phyloP scores from a whole-genome alignment of 2,113 vertebrate genomes.

The Illadopsis cleaveri region DNA sequence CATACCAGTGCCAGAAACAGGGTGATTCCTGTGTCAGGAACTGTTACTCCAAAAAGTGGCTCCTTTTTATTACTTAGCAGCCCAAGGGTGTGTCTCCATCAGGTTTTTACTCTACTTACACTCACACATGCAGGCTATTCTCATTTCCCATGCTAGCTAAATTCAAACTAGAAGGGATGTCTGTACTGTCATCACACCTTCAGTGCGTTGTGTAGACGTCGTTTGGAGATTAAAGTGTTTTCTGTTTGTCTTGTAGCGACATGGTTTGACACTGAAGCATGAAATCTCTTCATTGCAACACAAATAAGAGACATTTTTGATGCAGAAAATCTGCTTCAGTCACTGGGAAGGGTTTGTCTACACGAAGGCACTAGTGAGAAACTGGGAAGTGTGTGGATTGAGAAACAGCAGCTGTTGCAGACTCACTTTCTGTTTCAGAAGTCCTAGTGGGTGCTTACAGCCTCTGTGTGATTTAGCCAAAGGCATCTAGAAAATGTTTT shows the following conservation, averaged over 20 bases:
- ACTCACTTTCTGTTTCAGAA: background rate
- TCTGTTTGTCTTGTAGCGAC: constrained; percentile 4
- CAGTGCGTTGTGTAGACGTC: background rate
- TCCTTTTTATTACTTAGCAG: background rate
- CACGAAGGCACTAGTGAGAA: fast-evolving
- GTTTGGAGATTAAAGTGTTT: constrained; percentile 29
- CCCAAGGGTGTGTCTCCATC: background rate
- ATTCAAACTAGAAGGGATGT: background rate
- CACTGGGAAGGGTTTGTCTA: background rate
- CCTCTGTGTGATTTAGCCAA: background rate
- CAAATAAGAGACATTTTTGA: constrained; percentile 1
- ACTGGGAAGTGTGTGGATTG: background rate
- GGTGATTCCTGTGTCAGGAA: background rate
- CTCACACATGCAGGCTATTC: background rate
- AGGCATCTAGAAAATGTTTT: background rate
- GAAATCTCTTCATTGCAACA: background rate
- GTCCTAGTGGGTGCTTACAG: background rate
- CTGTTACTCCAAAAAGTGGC: background rate
- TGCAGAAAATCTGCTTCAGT: constrained; percentile 14
- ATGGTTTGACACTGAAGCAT: background rate
- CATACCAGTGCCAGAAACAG: background rate
- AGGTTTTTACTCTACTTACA: background rate
- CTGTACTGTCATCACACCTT: background rate
- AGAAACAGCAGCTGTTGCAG: background rate
- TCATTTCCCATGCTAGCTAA: background rate